Evolutionary conservation across 2,113 vertebrate species (phyloP).

Genomic region (Nothoprocta pentlandii): DNA sequence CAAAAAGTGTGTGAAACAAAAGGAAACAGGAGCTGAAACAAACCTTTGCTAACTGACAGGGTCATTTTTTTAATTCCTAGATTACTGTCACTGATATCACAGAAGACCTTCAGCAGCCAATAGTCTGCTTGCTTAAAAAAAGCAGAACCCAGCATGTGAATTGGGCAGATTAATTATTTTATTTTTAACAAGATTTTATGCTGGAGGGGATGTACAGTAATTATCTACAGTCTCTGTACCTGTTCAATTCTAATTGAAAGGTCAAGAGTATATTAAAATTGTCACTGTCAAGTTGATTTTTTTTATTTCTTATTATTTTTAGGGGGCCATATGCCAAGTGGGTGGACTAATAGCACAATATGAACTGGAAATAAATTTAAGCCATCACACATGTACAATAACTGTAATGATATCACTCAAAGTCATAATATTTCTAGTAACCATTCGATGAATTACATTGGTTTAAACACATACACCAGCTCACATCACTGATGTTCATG

Average conservation of each 20-base stretch:
- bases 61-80: constrained; percentile 28
- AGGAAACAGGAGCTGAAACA: neutral
- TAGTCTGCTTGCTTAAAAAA: constrained; percentile 24
- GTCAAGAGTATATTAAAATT: constrained; percentile 15
- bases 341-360: neutral
- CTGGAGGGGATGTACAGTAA: constrained; percentile 13
- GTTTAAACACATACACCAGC: neutral
- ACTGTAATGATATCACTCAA: constrained; percentile 22
- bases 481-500: neutral
- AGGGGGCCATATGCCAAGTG: neutral
- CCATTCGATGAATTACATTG: neutral
- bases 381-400: neutral
- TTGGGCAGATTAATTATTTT: neutral
- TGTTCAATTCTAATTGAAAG: constrained; percentile 41
- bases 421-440: constrained; percentile 41
- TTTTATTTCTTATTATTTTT: constrained; percentile 28
- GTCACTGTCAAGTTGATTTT: constrained; percentile 16
- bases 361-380: constrained; percentile 29
- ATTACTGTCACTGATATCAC: neutral
- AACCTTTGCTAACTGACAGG: constrained; percentile 2
- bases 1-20: neutral
- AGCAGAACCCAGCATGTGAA: constrained; percentile 18
- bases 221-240: neutral
- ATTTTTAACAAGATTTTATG: neutral
- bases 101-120: constrained; percentile 16